Evolutionary conservation across 2,113 vertebrate species (phyloP).

Genomic region (Glareola pratincola): DNA sequence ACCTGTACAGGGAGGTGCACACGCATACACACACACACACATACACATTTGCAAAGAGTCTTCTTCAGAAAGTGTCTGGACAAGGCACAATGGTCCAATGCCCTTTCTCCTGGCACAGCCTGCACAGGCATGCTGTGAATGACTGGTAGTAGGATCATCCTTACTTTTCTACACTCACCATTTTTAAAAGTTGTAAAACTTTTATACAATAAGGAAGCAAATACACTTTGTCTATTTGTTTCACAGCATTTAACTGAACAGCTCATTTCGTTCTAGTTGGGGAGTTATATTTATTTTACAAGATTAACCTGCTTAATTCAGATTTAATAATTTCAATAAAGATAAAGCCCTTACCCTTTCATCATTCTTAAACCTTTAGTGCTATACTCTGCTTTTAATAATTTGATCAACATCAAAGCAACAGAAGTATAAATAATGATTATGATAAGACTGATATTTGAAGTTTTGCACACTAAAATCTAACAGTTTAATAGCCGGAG

Average conservation of each 20-base stretch:
- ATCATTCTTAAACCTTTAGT: slow-evolving; percentile 16
- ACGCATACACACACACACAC: neutral
- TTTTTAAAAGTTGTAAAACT: neutral
- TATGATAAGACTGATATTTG: slow-evolving; percentile 27
- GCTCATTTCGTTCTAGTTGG: neutral
- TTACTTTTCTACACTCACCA: neutral
- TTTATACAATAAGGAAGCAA: neutral
- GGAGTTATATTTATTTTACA: slow-evolving; percentile 8
- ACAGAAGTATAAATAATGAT: slow-evolving; percentile 16
- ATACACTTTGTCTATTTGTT: neutral
- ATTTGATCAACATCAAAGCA: slow-evolving; percentile 54
- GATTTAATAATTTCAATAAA: slow-evolving; percentile 52
- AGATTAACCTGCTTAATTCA: slow-evolving; percentile 15
- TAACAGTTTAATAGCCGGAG: neutral
- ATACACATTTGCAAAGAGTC: neutral
- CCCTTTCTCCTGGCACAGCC: neutral
- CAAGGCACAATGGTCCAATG: neutral
- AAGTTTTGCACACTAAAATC: neutral
- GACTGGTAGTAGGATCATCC: neutral
- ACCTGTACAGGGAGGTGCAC: neutral
- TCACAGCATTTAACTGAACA: neutral
- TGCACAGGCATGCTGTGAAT: neutral
- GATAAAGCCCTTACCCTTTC: slow-evolving; percentile 35
- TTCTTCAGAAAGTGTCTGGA: neutral
- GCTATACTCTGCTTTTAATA: slow-evolving; percentile 6